These are phyloP conservation scores for Andrena marginata DNA, from an alignment of 2,888 invertebrate genomes.

Conservation along the genomic window DNA sequence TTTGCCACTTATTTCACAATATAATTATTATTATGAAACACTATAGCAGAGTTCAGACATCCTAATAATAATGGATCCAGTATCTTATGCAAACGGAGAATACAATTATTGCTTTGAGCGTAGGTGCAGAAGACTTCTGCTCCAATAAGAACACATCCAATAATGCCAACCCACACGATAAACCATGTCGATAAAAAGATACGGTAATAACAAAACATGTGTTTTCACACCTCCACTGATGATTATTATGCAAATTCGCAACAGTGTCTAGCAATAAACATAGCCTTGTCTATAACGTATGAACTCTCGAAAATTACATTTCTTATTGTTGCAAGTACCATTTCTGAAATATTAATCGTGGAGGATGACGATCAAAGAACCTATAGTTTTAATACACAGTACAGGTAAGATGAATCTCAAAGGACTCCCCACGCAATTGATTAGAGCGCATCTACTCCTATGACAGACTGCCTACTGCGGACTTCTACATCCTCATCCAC, in stretches of 20 bases:
- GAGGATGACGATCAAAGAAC: not conserved
- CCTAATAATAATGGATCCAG: constrained; percentile 1
- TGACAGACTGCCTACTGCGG: not conserved
- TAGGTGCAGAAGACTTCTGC: constrained; percentile 11
- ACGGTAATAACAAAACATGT: not conserved
- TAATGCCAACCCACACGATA: constrained; percentile 7
- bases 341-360: not conserved
- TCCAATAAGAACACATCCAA: constrained; percentile 41
- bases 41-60: not conserved
- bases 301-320: not conserved
- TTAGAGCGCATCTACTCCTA: constrained; percentile 3
- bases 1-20: not conserved
- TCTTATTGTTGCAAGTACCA: not conserved
- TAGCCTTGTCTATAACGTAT: not conserved
- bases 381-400: too few species aligned
- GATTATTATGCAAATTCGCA: not conserved
- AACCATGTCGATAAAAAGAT: constrained; percentile 6
- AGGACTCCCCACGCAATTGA: not conserved
- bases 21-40: not conserved
- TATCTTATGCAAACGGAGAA: not conserved
- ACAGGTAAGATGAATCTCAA: not conserved
- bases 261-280: not conserved
- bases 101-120: constrained; percentile 12
- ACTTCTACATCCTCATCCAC: not conserved
- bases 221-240: not conserved